Evolutionary conservation across 1,140 invertebrate genomes (phyloP), one percentile per base, ranked within the genome.

Genomic region (Fopius arisanus): DNA sequence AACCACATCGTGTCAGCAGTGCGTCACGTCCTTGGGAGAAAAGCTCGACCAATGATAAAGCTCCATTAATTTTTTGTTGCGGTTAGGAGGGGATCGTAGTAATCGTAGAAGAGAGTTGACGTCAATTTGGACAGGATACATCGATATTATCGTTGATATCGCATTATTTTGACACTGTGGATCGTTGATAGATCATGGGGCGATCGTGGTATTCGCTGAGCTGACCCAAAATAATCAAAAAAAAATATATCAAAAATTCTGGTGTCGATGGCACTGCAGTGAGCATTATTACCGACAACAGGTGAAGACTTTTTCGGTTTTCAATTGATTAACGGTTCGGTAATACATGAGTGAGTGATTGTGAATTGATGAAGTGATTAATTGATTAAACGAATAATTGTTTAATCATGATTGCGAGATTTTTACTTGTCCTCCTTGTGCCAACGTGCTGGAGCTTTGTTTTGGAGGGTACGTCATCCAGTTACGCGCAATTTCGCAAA

Each of bases 401-500:
- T 12, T 28, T 48, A 73, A 73, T 67, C 41, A 67, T 68, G 72
- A 26, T 59, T 37, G 9, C 43, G 14, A 48, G 63, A 28, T 72
- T 72, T 21, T 73, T 73, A 40, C 19, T 65, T 28, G 54, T 62
- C 23, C 5, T 73, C 12, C 12, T 73, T 6, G 65, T 65, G 28
- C 77, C 78, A 69, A 74, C 75, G 28, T 65, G 62, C 28, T 72
- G 79, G 37, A 79, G 82, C 48, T 95, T 96, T 85, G 90, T 94
- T 5, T 88, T 96, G 76, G 96, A 97, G 86, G 96, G 96, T 26
- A 92, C 94, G 0, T 90, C 93, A 69, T 94, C 92, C 80, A 95
- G 95, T 2, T 97, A 95, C 88, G 96, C 96, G 28, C 95, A 96
- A 81, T 97, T 96, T 83, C 90, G 92, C 3, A 95, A 96, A 83